Percentiles rank a stretch among this genome's conserved stretches.
Conservation (phyloP, 2,797 vertebrate genomes). For the Ctenopoma multispine region DNA sequence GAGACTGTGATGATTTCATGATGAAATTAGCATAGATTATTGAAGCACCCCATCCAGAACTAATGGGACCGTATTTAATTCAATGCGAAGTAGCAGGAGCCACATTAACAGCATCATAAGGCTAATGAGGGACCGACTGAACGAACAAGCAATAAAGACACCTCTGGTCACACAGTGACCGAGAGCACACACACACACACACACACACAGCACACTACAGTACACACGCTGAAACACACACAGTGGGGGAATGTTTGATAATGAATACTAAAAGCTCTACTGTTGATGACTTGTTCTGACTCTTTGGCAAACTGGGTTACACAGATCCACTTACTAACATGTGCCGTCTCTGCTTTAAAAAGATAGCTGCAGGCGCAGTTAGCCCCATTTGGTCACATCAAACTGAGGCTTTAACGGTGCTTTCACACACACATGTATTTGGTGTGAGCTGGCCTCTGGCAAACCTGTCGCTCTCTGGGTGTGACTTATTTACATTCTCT, state of each 20-base stretch:
- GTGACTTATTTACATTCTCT: no score
- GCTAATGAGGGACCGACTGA: constrained; percentile 25
- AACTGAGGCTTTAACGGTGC: no score
- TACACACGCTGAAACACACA: no score
- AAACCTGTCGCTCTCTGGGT: no score
- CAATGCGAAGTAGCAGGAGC: constrained; percentile 26
- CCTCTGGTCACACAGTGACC: constrained; percentile 18
- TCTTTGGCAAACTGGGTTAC: background rate
- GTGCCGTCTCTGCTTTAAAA: background rate
- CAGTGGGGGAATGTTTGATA: no score
- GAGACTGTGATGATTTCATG: background rate
- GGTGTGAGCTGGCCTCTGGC: no score
- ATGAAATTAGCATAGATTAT: constrained; percentile 24
- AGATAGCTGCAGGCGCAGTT: no score
- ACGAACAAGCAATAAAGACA: constrained; percentile 15
- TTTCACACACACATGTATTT: no score
- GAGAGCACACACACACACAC: constrained; percentile 3
- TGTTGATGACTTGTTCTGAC: background rate
- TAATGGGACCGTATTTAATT: constrained; percentile 44
- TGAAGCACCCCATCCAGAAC: constrained; percentile 28
- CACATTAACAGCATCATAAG: constrained; percentile 37
- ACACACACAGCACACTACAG: background rate
- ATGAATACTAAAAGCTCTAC: no score
- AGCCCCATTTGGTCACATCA: no score
- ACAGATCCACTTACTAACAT: background rate